Evolutionary conservation across 37 sponge, comb jelly and placozoan genomes (phyloP), one percentile per base, ranked within the genome.

Genomic region (Agelas oroides): DNA sequence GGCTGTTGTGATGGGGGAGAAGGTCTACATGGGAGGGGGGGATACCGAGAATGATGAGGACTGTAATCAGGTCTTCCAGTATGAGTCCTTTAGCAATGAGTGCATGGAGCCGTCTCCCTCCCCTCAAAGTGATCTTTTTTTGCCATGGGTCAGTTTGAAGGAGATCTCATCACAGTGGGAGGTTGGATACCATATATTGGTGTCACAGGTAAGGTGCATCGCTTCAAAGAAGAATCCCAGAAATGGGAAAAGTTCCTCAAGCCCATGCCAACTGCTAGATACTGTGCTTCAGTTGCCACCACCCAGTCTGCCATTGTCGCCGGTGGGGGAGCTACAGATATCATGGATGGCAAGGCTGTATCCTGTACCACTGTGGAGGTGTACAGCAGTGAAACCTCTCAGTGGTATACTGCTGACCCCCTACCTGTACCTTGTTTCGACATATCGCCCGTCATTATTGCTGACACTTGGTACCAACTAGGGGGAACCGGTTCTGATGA

Each of bases 401-500:
- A 85, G 85, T 85, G 85, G 85, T 77, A 85, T 25, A 21, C 19
- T 32, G 85, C 85, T 1, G 85, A 76, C 41, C 70, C 85, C 59
- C 85, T 85, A 68, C 85, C 85, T 36, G 27, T 76, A 21, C 70
- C 85, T 30, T 76, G 69, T 59, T 76, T 54, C 28, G 77, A 70
- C 8, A 85, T 76, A 77, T 68, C 76, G 15, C 69, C 23, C 32
- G 33, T 69, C 59, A 69, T 18, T 38, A 77, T 85, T 30, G 59
- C 56, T 33, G 77, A 85, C 59, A 54, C 28, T 59, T 85, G 85
- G 59, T 85, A 85, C 39, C 76, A 76, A 24, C 77, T 85, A 28
- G 85, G 85, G 19, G 85, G 85, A 21, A 70, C 76, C 70, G 85
- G 76, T 70, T 70, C 85, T 34, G 85, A 85, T 8, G 77, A 85